Evolutionary conservation across 1,140 invertebrate genomes (phyloP).

Genomic region (Brachionus manjavacas): DNA sequence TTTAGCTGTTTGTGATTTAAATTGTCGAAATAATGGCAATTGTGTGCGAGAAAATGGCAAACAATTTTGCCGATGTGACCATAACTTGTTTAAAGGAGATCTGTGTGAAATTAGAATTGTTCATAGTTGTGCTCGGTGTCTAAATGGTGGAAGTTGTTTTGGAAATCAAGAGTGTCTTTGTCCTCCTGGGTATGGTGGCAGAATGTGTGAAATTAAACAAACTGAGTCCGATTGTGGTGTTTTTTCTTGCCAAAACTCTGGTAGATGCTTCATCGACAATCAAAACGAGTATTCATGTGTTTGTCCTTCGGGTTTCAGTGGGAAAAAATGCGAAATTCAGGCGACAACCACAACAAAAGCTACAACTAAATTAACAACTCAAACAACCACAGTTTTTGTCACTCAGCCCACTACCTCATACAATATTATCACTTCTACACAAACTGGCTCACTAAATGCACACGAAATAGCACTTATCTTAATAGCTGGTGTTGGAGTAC

Average conservation of each 20-base stretch:
- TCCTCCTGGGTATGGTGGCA: conserved; percentile 28
- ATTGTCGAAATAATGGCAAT: conserved; percentile 21
- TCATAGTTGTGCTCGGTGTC: neutral
- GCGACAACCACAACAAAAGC: neutral
- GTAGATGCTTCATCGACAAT: conserved; percentile 39
- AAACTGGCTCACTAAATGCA: neutral
- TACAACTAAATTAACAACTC: neutral
- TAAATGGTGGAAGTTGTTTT: conserved; percentile 35
- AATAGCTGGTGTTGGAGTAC: conserved; percentile 13
- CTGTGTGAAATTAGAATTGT: conserved; percentile 36
- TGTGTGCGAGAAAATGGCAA: conserved; percentile 39
- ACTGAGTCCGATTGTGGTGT: neutral
- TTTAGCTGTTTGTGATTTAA: conserved; percentile 12
- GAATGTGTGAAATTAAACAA: conserved; percentile 24
- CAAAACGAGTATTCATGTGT: conserved; percentile 39
- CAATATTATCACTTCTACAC: neutral
- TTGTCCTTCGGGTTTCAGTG: conserved; percentile 2
- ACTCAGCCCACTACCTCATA: neutral
- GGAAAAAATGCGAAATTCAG: conserved; percentile 1
- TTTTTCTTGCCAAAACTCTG: conserved; percentile 13
- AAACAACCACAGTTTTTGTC: neutral
- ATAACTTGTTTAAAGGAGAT: conserved; percentile 3
- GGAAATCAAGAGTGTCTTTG: conserved; percentile 25
- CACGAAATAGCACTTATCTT: neutral
- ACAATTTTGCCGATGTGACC: conserved; percentile 12